A percentile compares a stretch with the other conserved stretches of the same genome.
These are phyloP conservation scores for Dicycla oo DNA, from an alignment of 2,888 invertebrate species.

Conservation along the genomic window DNA sequence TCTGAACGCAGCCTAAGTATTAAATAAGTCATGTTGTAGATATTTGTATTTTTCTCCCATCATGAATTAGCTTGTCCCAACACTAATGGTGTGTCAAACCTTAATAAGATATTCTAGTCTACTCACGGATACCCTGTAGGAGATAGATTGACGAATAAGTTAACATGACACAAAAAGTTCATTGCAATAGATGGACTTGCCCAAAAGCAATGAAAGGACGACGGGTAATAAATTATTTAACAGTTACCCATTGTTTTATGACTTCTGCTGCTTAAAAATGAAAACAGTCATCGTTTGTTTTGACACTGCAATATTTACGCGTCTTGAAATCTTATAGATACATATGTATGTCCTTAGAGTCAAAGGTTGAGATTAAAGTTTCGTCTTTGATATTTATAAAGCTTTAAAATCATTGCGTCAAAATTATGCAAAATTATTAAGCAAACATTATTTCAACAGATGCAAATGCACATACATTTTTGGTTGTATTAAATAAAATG, in stretches of 20 bases:
- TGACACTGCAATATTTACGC: neutral
- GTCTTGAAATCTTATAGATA: neutral
- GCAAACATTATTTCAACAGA: constrained; percentile 15
- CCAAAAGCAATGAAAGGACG: constrained; percentile 14
- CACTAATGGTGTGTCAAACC: neutral
- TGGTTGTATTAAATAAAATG: constrained; percentile 9
- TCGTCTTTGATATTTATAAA: neutral
- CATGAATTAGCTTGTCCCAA: too few species aligned
- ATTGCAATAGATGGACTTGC: constrained; percentile 15
- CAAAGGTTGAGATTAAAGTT: neutral
- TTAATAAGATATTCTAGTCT: neutral
- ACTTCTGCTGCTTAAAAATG: neutral
- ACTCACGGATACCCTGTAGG: neutral
- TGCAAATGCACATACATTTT: constrained; percentile 31
- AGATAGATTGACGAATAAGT: constrained; percentile 27
- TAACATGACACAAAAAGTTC: constrained; percentile 32
- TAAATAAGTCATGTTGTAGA: too few species aligned
- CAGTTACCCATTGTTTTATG: neutral
- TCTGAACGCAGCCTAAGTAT: too few species aligned
- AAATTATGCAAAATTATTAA: neutral
- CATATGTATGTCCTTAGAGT: neutral
- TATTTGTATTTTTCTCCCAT: too few species aligned
- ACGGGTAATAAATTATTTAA: constrained; percentile 27
- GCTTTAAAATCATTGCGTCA: constrained; percentile 18
- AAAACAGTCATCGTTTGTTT: neutral